Base-by-base conservation (phyloP, 2,797 vertebrate species). In the Silurus aristotelis region DNA sequence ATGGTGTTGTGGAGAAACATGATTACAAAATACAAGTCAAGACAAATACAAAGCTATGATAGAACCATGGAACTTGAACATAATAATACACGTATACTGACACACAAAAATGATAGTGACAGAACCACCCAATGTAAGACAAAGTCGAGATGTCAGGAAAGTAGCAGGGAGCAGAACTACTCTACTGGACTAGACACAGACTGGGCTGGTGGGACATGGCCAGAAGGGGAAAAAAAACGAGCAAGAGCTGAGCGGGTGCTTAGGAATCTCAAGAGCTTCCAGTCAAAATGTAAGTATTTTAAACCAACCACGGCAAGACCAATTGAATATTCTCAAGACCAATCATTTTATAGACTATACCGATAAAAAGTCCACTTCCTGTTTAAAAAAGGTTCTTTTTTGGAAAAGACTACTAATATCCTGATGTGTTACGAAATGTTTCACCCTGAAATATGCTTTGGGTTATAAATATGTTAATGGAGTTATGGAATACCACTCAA, bases 151-250 rank as follows among this genome's bases (percentile, higher is more conserved):
- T 22, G 68, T 87, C 88, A 83, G 76, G 87, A 91, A 79, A 90
- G 85, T 89, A 92, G 85, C 90, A 87, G 86, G 92, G 85, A 91
- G 91, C 94, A 90, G 92, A 89, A 96, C 93, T 96, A 94, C 80
- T 94, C 94, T 94, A 94, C 90, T 93, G 92, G 87, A 94, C 92
- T 92, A 83, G 89, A 95, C 92, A 95, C 88, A 94, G 91, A 94
- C 90, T 86, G 90, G 91, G 91, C 92, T 92, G 80, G 92, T 87
- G 90, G 92, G 82, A 92, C 90, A 92, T 92, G 92, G 68, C 92
- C 83, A 82, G 86, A 87, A 81, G 87, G 0, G 90, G 60, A 89
- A 75, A 90, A 81, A 48, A 71, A n/a, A 83, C 77, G 75, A 87
- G 85, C 88, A 86, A 52, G 48, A 75, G 48, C 10, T 78, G 84